Conservation (phyloP, 2,797 vertebrate genomes). For the Myotis myotis region DNA sequence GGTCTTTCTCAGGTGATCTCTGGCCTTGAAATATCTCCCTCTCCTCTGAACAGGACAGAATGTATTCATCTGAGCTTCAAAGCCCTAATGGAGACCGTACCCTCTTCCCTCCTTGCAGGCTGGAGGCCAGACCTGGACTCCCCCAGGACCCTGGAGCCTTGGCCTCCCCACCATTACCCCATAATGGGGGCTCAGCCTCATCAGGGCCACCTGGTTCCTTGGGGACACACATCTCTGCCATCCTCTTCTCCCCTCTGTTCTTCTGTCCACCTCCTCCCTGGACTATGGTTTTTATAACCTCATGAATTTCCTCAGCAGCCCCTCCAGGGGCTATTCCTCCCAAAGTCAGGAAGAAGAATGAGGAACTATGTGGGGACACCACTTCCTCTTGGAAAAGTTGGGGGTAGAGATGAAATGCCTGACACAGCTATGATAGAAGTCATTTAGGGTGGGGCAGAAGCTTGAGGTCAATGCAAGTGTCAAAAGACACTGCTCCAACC, state of each 20-base stretch:
- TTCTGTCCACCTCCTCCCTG: neutral
- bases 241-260: neutral
- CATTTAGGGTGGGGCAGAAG: neutral
- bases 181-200: neutral
- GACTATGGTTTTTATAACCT: slow-evolving; percentile 25
- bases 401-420: neutral
- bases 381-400: neutral
- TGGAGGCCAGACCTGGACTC: neutral
- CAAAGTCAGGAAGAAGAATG: neutral
- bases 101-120: neutral
- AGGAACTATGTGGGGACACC: neutral
- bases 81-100: neutral
- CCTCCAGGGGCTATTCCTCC: neutral
- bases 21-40: neutral
- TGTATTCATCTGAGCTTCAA: neutral
- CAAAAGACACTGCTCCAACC: neutral
- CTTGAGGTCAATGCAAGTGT: neutral
- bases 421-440: neutral
- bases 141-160: neutral
- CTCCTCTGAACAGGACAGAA: slow-evolving; percentile 35
- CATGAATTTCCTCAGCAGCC: neutral
- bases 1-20: neutral
- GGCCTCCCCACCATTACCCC: neutral
- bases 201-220: neutral
- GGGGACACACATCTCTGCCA: neutral